Evolutionary conservation across 2,113 vertebrate species (phyloP).

Genomic region (Misgurnus mizolepis): DNA sequence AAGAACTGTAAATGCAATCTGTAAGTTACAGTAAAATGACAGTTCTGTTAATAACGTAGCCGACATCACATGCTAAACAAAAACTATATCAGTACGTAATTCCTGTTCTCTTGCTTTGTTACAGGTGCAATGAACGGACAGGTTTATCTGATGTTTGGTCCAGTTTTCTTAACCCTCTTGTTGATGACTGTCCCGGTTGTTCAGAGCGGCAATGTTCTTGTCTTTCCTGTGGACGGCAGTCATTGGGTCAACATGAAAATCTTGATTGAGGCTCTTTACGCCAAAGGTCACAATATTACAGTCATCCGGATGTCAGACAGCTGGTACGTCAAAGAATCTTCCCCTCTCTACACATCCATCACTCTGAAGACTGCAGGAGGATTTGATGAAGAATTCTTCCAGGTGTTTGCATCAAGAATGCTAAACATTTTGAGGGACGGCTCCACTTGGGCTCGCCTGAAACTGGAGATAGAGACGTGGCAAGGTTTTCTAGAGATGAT

Average conservation of each 20-base stretch:
- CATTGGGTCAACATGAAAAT: constrained; percentile 69
- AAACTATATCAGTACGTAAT: too few relatives aligned
- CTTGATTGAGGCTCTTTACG: constrained; percentile 65
- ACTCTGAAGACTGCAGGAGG: constrained; percentile 9
- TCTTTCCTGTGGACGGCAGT: constrained; percentile 68
- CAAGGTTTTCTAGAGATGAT: not conserved
- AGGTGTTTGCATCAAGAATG: not conserved
- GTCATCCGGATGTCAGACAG: constrained; percentile 37
- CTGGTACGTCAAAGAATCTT: constrained; percentile 49
- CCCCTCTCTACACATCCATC: constrained; percentile 40
- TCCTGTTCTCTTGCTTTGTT: not conserved
- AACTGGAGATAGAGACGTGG: constrained; percentile 43
- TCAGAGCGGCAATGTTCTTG: constrained; percentile 63
- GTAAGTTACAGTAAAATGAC: too few relatives aligned
- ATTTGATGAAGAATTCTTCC: constrained; percentile 27
- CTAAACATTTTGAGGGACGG: constrained; percentile 33
- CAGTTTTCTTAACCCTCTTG: constrained; percentile 19
- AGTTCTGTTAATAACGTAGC: too few relatives aligned
- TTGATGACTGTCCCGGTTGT: constrained; percentile 1
- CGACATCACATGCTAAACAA: too few relatives aligned
- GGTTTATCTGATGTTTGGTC: not conserved
- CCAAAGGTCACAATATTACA: constrained; percentile 65
- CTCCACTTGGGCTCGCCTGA: constrained; percentile 32
- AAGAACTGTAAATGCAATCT: too few relatives aligned
- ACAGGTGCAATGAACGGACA: constrained; percentile 40